Evolutionary conservation across 1,140 invertebrate species (phyloP).

Genomic region (Dinothrombium tinctorium): DNA sequence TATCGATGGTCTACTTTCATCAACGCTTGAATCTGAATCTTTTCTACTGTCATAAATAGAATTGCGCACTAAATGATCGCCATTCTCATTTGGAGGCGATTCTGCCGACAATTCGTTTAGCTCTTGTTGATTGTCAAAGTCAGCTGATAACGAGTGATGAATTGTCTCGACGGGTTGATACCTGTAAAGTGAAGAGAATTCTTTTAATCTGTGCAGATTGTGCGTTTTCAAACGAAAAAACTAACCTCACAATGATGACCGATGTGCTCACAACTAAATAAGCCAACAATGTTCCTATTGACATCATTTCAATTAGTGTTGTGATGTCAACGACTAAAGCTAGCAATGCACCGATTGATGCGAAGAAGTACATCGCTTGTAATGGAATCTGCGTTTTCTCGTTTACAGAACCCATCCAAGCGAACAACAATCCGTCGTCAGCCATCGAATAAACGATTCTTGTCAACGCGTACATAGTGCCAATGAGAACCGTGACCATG

Average conservation of each 20-base stretch:
- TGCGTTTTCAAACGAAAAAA: no score
- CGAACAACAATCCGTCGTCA: conserved; percentile 34
- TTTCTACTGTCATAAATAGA: not conserved
- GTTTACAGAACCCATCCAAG: conserved; percentile 18
- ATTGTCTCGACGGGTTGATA: conserved; percentile 1
- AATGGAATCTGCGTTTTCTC: conserved; percentile 39
- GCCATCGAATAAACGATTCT: conserved; percentile 73
- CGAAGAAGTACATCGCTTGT: conserved; percentile 49
- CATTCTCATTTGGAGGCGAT: not conserved
- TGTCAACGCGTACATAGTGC: conserved; percentile 37
- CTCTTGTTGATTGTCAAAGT: conserved; percentile 5
- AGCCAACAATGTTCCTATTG: conserved; percentile 73
- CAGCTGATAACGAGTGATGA: not conserved
- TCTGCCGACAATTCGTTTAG: conserved; percentile 1
- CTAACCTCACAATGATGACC: conserved; percentile 43
- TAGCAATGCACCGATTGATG: conserved; percentile 45
- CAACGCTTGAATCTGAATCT: not conserved
- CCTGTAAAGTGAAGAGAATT: not conserved
- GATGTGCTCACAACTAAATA: conserved; percentile 74
- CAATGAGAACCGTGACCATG: conserved; percentile 57
- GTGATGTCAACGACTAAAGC: conserved; percentile 66
- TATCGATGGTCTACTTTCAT: not conserved
- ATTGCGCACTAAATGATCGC: not conserved
- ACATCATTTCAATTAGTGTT: conserved; percentile 83
- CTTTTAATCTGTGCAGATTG: not conserved